Evolutionary conservation across 2,797 vertebrate species (phyloP).

Genomic region (Phrynocephalus forsythii): DNA sequence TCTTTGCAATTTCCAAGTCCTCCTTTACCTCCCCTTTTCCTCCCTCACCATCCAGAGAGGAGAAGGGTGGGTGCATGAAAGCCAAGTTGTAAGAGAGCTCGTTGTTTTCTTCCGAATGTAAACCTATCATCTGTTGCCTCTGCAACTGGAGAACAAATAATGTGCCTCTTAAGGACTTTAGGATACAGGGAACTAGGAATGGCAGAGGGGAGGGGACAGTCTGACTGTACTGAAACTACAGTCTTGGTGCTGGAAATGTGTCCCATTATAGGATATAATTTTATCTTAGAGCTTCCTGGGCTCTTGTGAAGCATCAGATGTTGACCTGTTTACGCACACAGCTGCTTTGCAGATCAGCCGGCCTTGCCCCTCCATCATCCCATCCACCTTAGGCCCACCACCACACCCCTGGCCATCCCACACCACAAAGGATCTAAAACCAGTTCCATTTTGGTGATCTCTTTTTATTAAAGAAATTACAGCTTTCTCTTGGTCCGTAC

Average conservation of each 20-base stretch:
- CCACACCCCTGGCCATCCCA: background rate
- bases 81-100: background rate
- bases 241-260: background rate
- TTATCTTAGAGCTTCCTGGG: too few species aligned
- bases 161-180: background rate
- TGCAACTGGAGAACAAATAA: too few species aligned
- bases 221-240: background rate
- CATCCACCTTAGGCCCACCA: too few species aligned
- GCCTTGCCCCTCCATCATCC: background rate
- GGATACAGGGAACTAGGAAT: background rate
- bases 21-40: too few species aligned
- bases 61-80: background rate
- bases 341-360: background rate
- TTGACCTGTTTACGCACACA: too few species aligned
- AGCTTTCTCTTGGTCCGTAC: slow-evolving; percentile 25
- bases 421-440: background rate
- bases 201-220: background rate
- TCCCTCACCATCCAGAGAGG: too few species aligned
- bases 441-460: slow-evolving; percentile 9
- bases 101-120: too few species aligned
- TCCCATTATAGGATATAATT: background rate
- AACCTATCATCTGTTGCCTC: too few species aligned
- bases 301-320: too few species aligned
- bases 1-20: too few species aligned
- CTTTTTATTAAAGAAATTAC: slow-evolving; percentile 46